Percentiles rank a stretch among this genome's conserved stretches.
phyloP scores from a whole-genome alignment of 1,140 invertebrate species.

The Luehdorfia chinensis region DNA sequence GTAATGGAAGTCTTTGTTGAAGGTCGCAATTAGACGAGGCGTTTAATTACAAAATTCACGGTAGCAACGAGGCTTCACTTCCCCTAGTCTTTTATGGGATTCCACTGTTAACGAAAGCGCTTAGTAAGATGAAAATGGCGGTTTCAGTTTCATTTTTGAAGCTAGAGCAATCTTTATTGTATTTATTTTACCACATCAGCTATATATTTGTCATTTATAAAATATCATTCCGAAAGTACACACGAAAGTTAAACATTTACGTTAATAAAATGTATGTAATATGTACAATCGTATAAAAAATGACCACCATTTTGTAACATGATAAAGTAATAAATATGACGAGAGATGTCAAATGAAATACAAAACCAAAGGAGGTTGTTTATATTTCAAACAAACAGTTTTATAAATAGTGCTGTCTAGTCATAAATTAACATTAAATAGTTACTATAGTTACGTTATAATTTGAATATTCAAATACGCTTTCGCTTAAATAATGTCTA shows the following conservation, averaged over 20 bases:
- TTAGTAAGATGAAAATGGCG: conserved; percentile 3
- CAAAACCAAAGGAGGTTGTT: neutral
- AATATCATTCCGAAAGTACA: too few relatives aligned
- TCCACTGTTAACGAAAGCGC: conserved; percentile 28
- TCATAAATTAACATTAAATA: conserved; percentile 11
- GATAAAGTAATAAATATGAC: neutral
- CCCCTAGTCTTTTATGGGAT: conserved; percentile 64
- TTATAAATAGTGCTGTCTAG: neutral
- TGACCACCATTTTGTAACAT: neutral
- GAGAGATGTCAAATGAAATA: neutral
- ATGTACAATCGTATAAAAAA: too few relatives aligned
- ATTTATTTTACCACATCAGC: too few relatives aligned
- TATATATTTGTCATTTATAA: too few relatives aligned
- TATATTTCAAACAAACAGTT: conserved; percentile 1
- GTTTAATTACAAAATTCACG: conserved; percentile 73
- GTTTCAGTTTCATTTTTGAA: too few relatives aligned
- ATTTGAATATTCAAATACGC: conserved; percentile 22
- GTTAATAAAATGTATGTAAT: too few relatives aligned
- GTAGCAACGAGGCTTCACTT: conserved; percentile 65
- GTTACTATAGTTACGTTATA: conserved; percentile 3
- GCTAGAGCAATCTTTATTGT: too few relatives aligned
- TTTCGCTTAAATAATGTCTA: conserved; percentile 15
- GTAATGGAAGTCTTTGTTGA: conserved; percentile 50
- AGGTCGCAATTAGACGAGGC: conserved; percentile 67
- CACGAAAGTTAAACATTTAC: too few relatives aligned